Base-by-base conservation (phyloP, 1,140 invertebrate genomes). In the Lamellibrachia luymesi region DNA sequence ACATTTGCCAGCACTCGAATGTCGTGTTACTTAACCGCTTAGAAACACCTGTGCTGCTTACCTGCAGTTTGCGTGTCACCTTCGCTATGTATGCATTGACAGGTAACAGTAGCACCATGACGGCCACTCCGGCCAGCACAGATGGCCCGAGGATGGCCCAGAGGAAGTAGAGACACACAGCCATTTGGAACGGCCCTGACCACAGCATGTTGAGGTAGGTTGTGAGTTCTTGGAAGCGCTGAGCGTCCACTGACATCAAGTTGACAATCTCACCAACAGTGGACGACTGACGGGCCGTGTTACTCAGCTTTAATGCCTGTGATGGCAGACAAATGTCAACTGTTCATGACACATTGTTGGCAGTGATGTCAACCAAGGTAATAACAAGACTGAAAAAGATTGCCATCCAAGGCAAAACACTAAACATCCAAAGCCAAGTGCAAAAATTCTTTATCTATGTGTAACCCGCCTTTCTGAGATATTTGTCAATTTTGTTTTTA, bases 171-270 rank as follows among this genome's bases (percentile, higher is more conserved):
- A 99, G 95, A 0, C 98, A 98, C 17, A 99, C 50, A 13, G 93
- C 64, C 8, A 97, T 96, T 93, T 96, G 96, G 13, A 99, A 95
- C 0, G 98, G 98, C 6, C 98, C 98, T 1, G 98, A 99, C 98
- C 98, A 99, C 94, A 99, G 97, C 97, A 99, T 98, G 95, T 99
- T 99, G 93, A 99, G 96, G 95, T 98, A 99, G 1, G 94, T 95
- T n/a, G 95, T 95, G 51, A 96, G 94, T 89, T 97, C 96, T 90
- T 92, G 51, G 13, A 95, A 92, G 64, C 93, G 94, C 92, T 97
- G 95, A 22, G 95, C 95, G 94, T 97, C 97, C 25, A 97, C 96
- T 0, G 97, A 95, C 95, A 97, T 96, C 90, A 97, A 93, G 93
- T 97, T 97, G 2, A 97, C 96, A 56, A 97, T 97, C 93, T 97